Evolutionary conservation across 2,113 vertebrate species (phyloP), one percentile per base, ranked within the genome.

Genomic region (Lycaon pictus): DNA sequence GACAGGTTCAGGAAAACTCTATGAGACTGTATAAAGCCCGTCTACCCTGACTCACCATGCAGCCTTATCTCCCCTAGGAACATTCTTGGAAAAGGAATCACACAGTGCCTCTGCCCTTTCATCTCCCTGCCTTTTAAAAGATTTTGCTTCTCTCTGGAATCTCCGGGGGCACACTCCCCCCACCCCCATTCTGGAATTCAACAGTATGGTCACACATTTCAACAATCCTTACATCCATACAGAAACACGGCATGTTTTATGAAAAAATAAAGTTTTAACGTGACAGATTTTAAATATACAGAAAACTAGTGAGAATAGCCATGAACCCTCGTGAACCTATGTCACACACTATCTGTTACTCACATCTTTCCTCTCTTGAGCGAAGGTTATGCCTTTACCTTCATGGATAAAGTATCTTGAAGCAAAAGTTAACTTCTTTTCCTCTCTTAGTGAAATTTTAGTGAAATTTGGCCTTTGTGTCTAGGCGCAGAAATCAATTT

Each of bases 401-500:
- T 93, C 60, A 65, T 15, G 60, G 37, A 82, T 19, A 77, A 96
- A 79, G 8, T 62, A 8, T 43, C n/a, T 89, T 71, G 19, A 77
- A 79, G 27, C 16, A 82, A 96, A 80, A 82, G 23, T 29, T 25
- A 60, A 4, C 7, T 23, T 32, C 58, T 63, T 2, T 12, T 9
- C 9, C 11, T 16, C 19, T 86, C 51, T 63, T 19, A 11, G 56
- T 80, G 32, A 71, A 91, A 71, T 82, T 76, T 74, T 85, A 77
- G 58, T 93, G 60, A 95, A 95, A 82, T 77, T 85, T 55, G 43
- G 8, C 20, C 63, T 76, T 55, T 81, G 27, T 92, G 29, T 85
- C 79, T 92, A 88, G 83, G 80, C 48, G 67, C 35, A 80, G 43
- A 93, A 89, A 84, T 94, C 20, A 67, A 63, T 32, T 58, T 82